Evolutionary conservation across 2,888 invertebrate genomes (phyloP), one percentile per base, ranked within the genome.

Genomic region (Eristalinus aeneus): DNA sequence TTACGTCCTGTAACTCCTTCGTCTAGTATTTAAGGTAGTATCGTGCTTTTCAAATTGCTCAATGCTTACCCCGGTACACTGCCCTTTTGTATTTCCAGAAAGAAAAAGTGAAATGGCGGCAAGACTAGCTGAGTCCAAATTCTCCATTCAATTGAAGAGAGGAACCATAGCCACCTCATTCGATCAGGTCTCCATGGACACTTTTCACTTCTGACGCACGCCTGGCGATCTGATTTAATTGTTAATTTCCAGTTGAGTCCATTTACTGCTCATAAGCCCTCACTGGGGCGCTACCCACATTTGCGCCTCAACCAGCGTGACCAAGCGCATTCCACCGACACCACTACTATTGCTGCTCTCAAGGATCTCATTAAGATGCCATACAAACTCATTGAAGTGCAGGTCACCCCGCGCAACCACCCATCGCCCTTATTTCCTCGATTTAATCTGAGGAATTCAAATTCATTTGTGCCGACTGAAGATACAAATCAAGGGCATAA

Each of bases 391-490:
- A 68, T 72, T 56, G 65, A 36, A 27, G 46, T 46, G 46, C 46
- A 16, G 39, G 65, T 76, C 68, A 76, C 64, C 80, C 80, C 63
- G 65, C 68, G 64, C 63, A 65, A 77, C 85, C 76, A 72, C 80
- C 46, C 76, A 27, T 34, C 74, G 65, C 31, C 58, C 76, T 68
- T 67, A 79, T 56, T 80, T 68, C 68, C 67, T 78, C 82, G 69
- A 86, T 77, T 86, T 86, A 86, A 82, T 86, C 82, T 72, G 65
- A 71, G 39, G 82, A 86, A 86, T 86, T 86, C 77, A 86, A 86
- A 86, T 86, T 86, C 82, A 86, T 78, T 86, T 81, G 82, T 82
- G 86, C 86, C 65, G 82, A 86, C 46, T 81, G 64, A 32, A 82
- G 86, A 86, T 86, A 78, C 74, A 86, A 86, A 86, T 86, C 86